Percentiles rank a stretch among this genome's conserved stretches.
phyloP scores from a whole-genome alignment of 2,113 vertebrate genomes.

The Phaethon lepturus region DNA sequence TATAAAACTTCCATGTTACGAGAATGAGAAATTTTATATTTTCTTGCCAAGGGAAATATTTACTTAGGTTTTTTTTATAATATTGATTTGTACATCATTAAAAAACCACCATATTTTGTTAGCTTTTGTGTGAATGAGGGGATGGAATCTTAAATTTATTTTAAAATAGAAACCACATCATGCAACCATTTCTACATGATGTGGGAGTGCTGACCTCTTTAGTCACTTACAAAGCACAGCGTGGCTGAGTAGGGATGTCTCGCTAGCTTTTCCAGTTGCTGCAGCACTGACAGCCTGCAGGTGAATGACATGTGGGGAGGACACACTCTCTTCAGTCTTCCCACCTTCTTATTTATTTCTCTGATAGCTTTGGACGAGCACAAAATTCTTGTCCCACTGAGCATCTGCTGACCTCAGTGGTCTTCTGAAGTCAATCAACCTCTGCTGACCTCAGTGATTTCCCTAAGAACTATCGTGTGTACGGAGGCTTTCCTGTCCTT shows the following conservation, averaged over 20 bases:
- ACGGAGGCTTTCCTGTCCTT: constrained; percentile 19
- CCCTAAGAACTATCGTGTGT: background rate
- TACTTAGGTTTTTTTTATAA: background rate
- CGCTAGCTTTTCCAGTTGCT: background rate
- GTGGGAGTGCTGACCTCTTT: background rate
- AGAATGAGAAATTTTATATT: constrained; percentile 10
- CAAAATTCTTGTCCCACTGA: constrained; percentile 37
- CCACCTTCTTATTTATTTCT: background rate
- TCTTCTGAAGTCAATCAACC: constrained; percentile 45
- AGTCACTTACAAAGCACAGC: background rate
- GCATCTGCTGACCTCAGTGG: constrained; percentile 60
- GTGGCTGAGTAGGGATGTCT: background rate
- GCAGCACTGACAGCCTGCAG: background rate
- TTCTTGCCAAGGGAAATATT: constrained; percentile 45
- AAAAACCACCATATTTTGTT: background rate
- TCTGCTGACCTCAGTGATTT: constrained; percentile 46
- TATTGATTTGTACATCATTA: background rate
- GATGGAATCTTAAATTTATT: constrained; percentile 12
- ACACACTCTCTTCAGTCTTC: background rate
- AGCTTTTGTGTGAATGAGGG: constrained; percentile 16
- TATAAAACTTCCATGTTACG: background rate
- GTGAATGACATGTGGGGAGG: background rate
- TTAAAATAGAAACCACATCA: background rate
- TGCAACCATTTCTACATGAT: background rate
- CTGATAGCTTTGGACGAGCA: constrained; percentile 48